Evolutionary conservation across 2,888 invertebrate species (phyloP).

Genomic region (Chrysolina haemoptera): DNA sequence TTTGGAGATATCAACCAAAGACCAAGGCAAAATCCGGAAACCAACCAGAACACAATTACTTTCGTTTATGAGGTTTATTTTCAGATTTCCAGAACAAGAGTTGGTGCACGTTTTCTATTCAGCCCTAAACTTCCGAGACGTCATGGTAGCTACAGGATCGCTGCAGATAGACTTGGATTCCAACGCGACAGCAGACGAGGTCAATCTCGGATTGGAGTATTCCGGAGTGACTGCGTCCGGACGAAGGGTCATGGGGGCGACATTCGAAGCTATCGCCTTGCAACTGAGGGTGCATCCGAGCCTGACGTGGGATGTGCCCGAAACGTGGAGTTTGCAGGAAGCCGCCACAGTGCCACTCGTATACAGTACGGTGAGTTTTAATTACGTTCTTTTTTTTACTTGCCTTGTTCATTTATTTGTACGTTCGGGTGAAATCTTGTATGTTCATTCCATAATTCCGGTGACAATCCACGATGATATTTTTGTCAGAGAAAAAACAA

Average conservation of each 20-base stretch:
- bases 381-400: no score
- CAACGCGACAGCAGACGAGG: background rate
- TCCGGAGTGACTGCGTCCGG: constrained; percentile 69
- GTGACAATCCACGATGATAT: no score
- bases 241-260: constrained; percentile 70
- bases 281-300: constrained; percentile 46
- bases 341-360: constrained; percentile 79
- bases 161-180: background rate
- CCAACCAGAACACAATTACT: no score
- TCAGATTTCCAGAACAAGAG: background rate
- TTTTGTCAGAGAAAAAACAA: no score
- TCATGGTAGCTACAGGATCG: constrained; percentile 35
- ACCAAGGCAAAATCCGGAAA: no score
- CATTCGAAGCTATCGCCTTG: constrained; percentile 63
- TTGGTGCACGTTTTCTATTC: constrained; percentile 29
- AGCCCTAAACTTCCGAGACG: constrained; percentile 41
- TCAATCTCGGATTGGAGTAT: constrained; percentile 83
- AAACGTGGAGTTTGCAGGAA: constrained; percentile 75
- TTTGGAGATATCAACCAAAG: no score
- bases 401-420: no score
- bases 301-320: constrained; percentile 70
- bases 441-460: no score
- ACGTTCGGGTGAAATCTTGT: no score
- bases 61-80: background rate
- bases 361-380: constrained; percentile 72